Percentiles rank a stretch among this genome's conserved stretches.
Evolutionary conservation across 2,113 vertebrate genomes (phyloP).

Genomic region (Heterocephalus glaber): DNA sequence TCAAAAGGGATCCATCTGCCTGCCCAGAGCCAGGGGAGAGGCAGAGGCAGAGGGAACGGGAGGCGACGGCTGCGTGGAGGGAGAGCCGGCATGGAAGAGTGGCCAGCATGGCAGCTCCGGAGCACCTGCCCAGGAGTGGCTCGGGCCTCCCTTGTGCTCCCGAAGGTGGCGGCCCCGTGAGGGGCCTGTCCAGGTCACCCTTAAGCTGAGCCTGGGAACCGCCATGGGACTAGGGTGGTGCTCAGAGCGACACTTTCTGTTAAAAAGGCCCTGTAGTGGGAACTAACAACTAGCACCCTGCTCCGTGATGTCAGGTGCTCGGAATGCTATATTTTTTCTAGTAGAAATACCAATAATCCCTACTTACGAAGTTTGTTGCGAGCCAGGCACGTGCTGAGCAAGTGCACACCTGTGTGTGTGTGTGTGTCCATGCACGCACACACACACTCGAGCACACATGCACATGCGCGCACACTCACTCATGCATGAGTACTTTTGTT

Average conservation of each 20-base stretch:
- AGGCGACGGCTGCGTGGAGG: conserved; percentile 77
- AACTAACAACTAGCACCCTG: neutral
- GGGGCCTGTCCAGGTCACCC: fast-evolving
- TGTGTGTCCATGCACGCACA: neutral
- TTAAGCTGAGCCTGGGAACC: neutral
- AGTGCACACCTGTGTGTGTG: neutral
- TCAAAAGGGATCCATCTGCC: conserved; percentile 82
- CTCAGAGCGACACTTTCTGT: neutral
- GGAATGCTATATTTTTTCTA: neutral
- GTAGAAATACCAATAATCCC: neutral
- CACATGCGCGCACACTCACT: too few relatives aligned
- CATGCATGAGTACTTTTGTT: fast-evolving
- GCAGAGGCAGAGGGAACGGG: conserved; percentile 75
- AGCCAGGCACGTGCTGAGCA: neutral
- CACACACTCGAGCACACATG: too few relatives aligned
- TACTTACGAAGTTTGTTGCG: neutral
- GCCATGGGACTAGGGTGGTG: fast-evolving
- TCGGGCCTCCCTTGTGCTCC: neutral
- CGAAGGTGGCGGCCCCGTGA: neutral
- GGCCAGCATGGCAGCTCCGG: too few relatives aligned
- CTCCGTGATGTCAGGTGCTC: neutral
- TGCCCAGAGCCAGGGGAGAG: conserved; percentile 80
- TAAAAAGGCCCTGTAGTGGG: neutral
- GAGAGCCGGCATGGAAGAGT: too few relatives aligned
- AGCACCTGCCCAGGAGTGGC: too few relatives aligned